Evolutionary conservation across 2,113 vertebrate species (phyloP), one percentile per base, ranked within the genome.

Genomic region (Phyllopteryx taeniolatus): DNA sequence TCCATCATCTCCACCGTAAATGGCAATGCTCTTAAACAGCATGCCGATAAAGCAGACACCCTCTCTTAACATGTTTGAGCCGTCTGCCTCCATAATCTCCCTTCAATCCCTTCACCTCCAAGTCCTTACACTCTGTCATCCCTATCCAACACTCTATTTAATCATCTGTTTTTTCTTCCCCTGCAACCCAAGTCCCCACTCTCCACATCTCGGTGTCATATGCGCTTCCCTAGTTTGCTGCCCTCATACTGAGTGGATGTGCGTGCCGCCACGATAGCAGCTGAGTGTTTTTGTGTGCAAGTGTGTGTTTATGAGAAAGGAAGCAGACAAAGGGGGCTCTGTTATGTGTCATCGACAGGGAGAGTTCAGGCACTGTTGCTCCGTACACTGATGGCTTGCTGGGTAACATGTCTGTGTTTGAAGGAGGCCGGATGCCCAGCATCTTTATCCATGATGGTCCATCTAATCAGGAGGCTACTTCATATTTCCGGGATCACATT

Each of bases 1-100:
- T 92, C 86, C 90, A 89, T 90, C 90, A 89, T 91, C 75, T 90
- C 81, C 84, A 84, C 91, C 92, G 83, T 92, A 91, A 90, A 92
- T 92, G 93, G 91, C 81, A 84, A 84, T 8, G 0, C 78, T 84
- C 84, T 90, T 85, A 80, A 86, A 81, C 80, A 79, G 78, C 22
- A 51, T 5, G 9, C 73, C 49, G 81, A 83, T 85, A 86, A 79
- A 88, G 77, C 85, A 87, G 79, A 83, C 85, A 56, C 77, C 62
- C 56, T 83, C 70, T 67, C 67, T 70, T 67, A 54, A 43, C 33
- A 64, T 31, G 27, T 69, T 72, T 75, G 63, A 64, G 54, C 69
- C 43, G 4, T 79, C 70, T 31, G 17, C 68, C 59, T 68, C 68
- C 69, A 27, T 78, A 69, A 31, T 66, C 64, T 53, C 20, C 35